Percentiles rank a stretch among this genome's conserved stretches.
Conservation (phyloP, 2,113 vertebrate species). For the Cichladusa arquata region DNA sequence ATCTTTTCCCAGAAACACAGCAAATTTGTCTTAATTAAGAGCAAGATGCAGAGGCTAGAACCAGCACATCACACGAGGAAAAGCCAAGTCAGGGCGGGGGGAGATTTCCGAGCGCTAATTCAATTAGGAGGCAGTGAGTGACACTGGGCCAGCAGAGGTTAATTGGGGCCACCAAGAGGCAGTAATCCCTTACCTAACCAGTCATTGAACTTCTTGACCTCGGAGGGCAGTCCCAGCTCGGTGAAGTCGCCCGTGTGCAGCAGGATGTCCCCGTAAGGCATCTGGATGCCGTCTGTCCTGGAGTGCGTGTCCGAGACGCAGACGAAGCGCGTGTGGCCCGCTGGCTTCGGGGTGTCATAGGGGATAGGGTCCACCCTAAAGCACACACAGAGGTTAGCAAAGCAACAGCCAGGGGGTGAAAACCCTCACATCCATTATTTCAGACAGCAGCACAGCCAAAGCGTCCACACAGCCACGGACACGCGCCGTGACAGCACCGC, state of each 20-base stretch:
- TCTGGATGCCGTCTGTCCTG: slow-evolving; percentile 99
- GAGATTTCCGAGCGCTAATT: slow-evolving; percentile 75
- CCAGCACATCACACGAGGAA: slow-evolving; percentile 47
- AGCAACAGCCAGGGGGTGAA: too few relatives aligned
- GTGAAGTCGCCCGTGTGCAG: slow-evolving; percentile 98
- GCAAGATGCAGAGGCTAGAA: slow-evolving; percentile 62
- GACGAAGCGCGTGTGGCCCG: slow-evolving; percentile 97
- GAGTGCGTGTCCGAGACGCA: slow-evolving; percentile 98
- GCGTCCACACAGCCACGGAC: fast-evolving
- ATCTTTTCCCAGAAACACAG: slow-evolving; percentile 44
- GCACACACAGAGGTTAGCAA: slow-evolving; percentile 72
- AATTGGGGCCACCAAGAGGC: slow-evolving; percentile 80
- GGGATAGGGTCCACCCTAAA: slow-evolving; percentile 97
- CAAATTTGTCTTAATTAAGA: slow-evolving; percentile 71
- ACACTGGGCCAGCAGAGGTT: slow-evolving; percentile 78
- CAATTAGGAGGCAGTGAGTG: slow-evolving; percentile 80
- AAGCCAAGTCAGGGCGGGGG: slow-evolving; percentile 25
- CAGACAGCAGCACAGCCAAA: background rate
- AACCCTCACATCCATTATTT: slow-evolving; percentile 46
- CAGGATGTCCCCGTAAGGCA: slow-evolving; percentile 98
- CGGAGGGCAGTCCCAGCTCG: slow-evolving; percentile 96
- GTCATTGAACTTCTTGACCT: slow-evolving; percentile 99
- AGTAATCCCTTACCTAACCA: slow-evolving; percentile 96
- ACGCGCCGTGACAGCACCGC: background rate
- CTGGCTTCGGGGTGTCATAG: slow-evolving; percentile 95